These are phyloP conservation scores for Melanotaenia boesemani DNA, from an alignment of 2,797 vertebrate genomes.

Conservation along the genomic window DNA sequence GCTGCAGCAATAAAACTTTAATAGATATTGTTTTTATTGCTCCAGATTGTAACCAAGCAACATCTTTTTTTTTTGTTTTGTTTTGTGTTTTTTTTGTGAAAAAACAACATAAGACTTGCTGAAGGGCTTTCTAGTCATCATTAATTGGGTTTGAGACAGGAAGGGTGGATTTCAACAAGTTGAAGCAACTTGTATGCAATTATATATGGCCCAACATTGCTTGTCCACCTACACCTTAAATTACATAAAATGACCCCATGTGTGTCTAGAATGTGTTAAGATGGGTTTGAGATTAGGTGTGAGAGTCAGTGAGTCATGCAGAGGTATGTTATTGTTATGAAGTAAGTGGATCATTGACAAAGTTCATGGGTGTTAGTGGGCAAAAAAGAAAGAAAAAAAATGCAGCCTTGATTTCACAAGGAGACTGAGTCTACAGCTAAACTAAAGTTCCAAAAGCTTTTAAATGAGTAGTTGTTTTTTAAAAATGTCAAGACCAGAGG, in stretches of 20 bases:
- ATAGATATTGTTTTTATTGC: not conserved
- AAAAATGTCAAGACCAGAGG: not conserved
- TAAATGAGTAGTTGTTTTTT: no score
- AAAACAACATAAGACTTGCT: conserved; percentile 7
- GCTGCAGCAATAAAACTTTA: conserved; percentile 32
- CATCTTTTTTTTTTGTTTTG: not conserved
- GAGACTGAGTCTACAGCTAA: not conserved
- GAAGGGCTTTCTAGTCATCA: conserved; percentile 32
- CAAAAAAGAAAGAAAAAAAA: not conserved
- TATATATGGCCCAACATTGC: conserved; percentile 42
- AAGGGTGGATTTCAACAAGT: conserved; percentile 56
- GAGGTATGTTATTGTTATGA: conserved; percentile 10
- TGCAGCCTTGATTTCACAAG: not conserved
- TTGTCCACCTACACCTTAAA: conserved; percentile 51
- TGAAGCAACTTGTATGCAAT: conserved; percentile 49
- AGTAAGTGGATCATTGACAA: conserved; percentile 31
- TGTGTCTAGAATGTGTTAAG: conserved; percentile 8
- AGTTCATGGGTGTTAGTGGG: not conserved
- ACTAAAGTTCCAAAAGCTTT: no score
- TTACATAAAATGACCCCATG: conserved; percentile 17
- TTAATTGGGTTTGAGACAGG: conserved; percentile 33
- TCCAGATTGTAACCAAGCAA: conserved; percentile 33
- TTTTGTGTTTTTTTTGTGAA: not conserved
- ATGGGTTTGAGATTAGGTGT: conserved; percentile 7
- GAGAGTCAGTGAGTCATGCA: conserved; percentile 5